Evolutionary conservation across 2,888 invertebrate species (phyloP), one percentile per base, ranked within the genome.

Genomic region (Meliscaeva auricollis): DNA sequence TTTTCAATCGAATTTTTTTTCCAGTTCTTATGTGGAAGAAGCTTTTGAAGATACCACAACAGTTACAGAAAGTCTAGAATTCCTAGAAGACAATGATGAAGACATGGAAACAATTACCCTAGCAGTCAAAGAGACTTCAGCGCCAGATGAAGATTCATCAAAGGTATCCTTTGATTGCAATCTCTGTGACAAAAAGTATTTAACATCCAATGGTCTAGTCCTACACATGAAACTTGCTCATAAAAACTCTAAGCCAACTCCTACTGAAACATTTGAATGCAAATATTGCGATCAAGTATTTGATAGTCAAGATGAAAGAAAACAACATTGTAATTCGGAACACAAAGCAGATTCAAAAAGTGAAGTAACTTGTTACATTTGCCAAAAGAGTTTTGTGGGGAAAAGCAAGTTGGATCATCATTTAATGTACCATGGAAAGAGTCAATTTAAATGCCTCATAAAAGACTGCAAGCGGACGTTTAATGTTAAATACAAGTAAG

Each of bases 161-260:
- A 44, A 64, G 7, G 9, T 13, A 32, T 38, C 46, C 13, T 22
- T 56, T 44, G 30, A 38, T 8, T 77, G 50, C 32, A 68, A 74
- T n/a, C 4, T 9, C 4, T 88, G 88, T 50, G 48, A 58, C 3
- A 88, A 87, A 13, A 78, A 52, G 17, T 88, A 81, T 46, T 66
- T 84, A 26, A 88, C 87, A 0, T 11, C 9, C 0, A 64, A 54
- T 32, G 88, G 87, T 0, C 13, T 87, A 3, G 26, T n/a, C 5
- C 26, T 88, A 8, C 88, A 88, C 35, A 89, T 83, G 78, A 89
- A 89, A 82, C 80, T 93, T 91, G 92, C 93, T 92, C 93, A 93
- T 93, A 93, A 93, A 93, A 92, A 75, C 7, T 5, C 30, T 3
- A 62, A 77, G 11, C 74, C 69, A 1, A 17, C 69, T 15, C 9